A percentile compares a stretch with the other conserved stretches of the same genome.
phyloP scores from a whole-genome alignment of 2,113 vertebrate genomes.

The Chauna torquata region DNA sequence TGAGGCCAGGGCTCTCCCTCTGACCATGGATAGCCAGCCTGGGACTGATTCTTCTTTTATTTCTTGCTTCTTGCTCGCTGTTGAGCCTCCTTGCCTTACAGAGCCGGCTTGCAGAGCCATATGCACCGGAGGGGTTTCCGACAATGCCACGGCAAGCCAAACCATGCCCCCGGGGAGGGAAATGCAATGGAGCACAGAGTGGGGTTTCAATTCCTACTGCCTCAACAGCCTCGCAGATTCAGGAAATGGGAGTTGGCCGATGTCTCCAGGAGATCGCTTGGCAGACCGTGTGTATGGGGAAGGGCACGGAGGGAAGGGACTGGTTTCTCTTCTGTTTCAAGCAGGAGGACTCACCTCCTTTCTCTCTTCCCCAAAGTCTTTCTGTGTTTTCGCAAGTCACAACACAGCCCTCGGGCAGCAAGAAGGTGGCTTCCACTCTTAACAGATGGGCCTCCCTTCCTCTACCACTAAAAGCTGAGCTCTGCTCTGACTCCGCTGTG shows the following conservation, averaged over 20 bases:
- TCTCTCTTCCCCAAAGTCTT: not conserved
- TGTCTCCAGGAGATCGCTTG: not conserved
- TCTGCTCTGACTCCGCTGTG: not conserved
- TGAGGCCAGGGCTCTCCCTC: not conserved
- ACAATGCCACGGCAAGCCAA: not conserved
- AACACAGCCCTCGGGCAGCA: not conserved
- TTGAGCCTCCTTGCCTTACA: not conserved
- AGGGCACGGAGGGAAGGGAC: not conserved
- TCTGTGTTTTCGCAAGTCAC: not conserved
- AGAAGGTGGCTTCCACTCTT: not conserved
- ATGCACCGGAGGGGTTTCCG: not conserved
- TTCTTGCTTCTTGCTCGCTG: not conserved
- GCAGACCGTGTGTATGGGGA: not conserved
- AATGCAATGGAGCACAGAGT: not conserved
- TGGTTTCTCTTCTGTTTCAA: not conserved
- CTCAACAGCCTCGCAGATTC: rapidly evolving
- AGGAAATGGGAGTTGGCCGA: not conserved
- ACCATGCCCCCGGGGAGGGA: not conserved
- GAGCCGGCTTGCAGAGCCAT: not conserved
- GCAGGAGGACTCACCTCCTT: not conserved
- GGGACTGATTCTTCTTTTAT: not conserved
- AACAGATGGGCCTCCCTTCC: not conserved
- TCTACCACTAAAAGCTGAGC: not conserved
- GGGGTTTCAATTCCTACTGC: rapidly evolving
- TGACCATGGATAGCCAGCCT: not conserved